A percentile compares a stretch with the other conserved stretches of the same genome.
These are phyloP conservation scores for Cirrhinus molitorella DNA, from an alignment of 2,797 vertebrate genomes.

Conservation along the genomic window DNA sequence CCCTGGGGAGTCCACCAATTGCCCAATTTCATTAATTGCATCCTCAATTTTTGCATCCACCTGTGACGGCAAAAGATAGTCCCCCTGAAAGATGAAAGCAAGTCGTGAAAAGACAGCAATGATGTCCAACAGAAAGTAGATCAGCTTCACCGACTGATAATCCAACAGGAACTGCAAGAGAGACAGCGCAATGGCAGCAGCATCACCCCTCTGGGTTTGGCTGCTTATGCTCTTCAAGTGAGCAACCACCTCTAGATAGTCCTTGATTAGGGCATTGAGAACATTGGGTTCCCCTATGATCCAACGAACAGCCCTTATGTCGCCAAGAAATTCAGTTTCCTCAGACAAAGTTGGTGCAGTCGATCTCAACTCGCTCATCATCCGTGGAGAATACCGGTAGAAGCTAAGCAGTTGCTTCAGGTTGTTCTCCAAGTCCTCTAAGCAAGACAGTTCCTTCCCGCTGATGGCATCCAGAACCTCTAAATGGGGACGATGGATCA, in stretches of 20 bases:
- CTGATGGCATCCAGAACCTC: constrained; percentile 94
- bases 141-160: constrained; percentile 95
- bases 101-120: constrained; percentile 92
- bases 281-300: constrained; percentile 96
- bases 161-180: constrained; percentile 96
- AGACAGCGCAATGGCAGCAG: constrained; percentile 92
- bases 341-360: constrained; percentile 91
- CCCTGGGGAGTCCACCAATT: constrained; percentile 89
- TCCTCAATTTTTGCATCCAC: constrained; percentile 92
- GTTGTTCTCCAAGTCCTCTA: constrained; percentile 96
- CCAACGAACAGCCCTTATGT: constrained; percentile 93
- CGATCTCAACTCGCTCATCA: constrained; percentile 90
- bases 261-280: constrained; percentile 94
- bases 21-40: constrained; percentile 92
- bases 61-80: constrained; percentile 90
- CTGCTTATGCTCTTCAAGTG: constrained; percentile 94
- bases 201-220: constrained; percentile 91
- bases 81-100: constrained; percentile 92
- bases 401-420: constrained; percentile 95
- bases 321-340: constrained; percentile 94
- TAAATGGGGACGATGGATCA: constrained; percentile 94
- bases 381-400: constrained; percentile 93
- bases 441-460: constrained; percentile 92
- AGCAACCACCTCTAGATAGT: constrained; percentile 95
- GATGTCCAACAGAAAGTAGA: constrained; percentile 96